Conservation (phyloP, 2,113 vertebrate genomes). For the Hemibates koningsi region DNA sequence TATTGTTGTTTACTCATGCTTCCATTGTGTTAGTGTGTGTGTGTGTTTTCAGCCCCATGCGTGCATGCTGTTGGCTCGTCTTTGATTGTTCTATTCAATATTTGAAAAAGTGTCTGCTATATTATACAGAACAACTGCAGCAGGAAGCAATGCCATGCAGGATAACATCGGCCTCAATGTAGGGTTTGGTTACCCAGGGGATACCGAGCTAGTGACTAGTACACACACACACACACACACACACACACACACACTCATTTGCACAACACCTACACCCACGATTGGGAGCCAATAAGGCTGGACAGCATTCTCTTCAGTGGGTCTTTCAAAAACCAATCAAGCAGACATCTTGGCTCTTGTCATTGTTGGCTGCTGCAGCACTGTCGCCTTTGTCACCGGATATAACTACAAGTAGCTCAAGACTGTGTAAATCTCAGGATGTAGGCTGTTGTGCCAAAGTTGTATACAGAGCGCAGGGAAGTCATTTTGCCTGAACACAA, state of each 20-base stretch:
- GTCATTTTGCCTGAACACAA: background rate
- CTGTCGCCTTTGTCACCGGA: constrained; percentile 17
- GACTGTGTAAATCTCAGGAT: constrained; percentile 9
- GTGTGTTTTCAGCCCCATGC: background rate
- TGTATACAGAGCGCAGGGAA: background rate
- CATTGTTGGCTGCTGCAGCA: constrained; percentile 48
- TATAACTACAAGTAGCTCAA: background rate
- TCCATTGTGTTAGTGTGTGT: background rate
- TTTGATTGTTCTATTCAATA: constrained; percentile 50
- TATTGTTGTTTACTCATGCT: constrained; percentile 5
- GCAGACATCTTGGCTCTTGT: constrained; percentile 63
- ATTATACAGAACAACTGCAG: constrained; percentile 15
- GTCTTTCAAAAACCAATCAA: constrained; percentile 58
- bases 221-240: background rate
- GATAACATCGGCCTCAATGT: constrained; percentile 49
- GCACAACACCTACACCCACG: background rate
- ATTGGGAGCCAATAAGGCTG: constrained; percentile 27
- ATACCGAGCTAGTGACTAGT: background rate
- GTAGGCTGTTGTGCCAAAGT: constrained; percentile 1
- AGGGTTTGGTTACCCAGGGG: constrained; percentile 47
- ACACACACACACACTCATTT: background rate
- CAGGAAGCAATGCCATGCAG: constrained; percentile 55
- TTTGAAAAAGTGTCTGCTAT: constrained; percentile 8
- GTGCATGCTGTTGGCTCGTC: background rate
- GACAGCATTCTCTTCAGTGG: constrained; percentile 43